These are phyloP conservation scores for Alosa sapidissima DNA, from an alignment of 2,797 vertebrate species.

Conservation along the genomic window DNA sequence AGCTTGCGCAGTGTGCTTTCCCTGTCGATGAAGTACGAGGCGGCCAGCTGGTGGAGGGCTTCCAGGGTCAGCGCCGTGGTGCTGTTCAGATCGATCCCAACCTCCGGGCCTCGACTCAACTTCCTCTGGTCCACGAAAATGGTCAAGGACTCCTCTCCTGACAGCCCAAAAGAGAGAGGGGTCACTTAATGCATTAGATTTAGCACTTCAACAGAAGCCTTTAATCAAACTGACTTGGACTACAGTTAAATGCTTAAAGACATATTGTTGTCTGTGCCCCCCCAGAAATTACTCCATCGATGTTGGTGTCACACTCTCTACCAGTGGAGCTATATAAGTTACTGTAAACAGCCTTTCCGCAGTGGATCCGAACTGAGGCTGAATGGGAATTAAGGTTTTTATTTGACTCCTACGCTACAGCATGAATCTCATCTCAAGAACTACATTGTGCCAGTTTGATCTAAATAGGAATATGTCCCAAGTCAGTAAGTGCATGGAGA, in stretches of 20 bases:
- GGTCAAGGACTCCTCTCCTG: conserved; percentile 96
- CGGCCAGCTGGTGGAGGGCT: conserved; percentile 91
- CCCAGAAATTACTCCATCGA: neutral
- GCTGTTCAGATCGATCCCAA: conserved; percentile 71
- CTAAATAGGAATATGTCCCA: neutral
- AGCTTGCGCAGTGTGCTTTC: conserved; percentile 91
- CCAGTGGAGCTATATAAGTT: neutral
- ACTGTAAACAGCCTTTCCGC: neutral
- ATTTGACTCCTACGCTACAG: neutral
- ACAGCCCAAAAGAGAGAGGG: neutral
- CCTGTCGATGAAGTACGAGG: conserved; percentile 96
- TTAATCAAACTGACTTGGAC: neutral
- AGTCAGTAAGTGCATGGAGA: neutral
- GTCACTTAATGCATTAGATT: neutral
- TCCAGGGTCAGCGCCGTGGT: conserved; percentile 85
- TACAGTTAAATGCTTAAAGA: neutral
- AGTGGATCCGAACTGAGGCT: neutral
- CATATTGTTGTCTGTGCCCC: neutral
- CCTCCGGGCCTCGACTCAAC: conserved; percentile 79
- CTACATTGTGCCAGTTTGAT: neutral
- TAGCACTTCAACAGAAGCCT: neutral
- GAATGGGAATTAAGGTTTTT: neutral
- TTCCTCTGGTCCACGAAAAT: conserved; percentile 99
- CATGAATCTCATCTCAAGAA: neutral
- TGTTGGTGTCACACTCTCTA: neutral